Conservation (phyloP, 2,888 invertebrate species). For the Microctonus aethiopoides region DNA sequence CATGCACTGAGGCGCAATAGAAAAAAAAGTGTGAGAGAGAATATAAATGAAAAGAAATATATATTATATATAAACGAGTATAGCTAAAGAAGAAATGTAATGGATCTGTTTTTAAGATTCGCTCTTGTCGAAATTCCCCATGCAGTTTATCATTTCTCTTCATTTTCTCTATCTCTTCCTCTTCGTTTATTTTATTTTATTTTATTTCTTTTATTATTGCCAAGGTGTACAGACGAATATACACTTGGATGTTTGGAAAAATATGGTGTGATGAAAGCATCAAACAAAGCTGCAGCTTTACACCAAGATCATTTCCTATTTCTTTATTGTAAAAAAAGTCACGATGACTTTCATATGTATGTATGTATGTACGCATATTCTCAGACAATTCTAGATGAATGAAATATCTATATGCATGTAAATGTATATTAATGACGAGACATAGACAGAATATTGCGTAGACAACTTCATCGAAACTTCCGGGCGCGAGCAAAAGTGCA, state of each 20-base stretch:
- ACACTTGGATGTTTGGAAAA: too few relatives aligned
- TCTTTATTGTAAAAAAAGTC: too few relatives aligned
- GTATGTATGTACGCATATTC: neutral
- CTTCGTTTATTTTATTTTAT: conserved; percentile 38
- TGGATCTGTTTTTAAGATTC: conserved; percentile 59
- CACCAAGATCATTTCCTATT: too few relatives aligned
- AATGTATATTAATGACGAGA: neutral
- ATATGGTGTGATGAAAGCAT: too few relatives aligned
- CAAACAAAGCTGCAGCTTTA: too few relatives aligned
- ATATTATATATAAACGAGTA: conserved; percentile 9
- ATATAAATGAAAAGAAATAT: neutral
- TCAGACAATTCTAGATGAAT: neutral
- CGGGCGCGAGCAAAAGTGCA: conserved; percentile 26
- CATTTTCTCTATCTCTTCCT: neutral
- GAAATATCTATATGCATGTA: neutral
- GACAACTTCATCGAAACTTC: conserved; percentile 21
- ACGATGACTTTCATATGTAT: too few relatives aligned
- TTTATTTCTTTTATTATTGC: conserved; percentile 10
- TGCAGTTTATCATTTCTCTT: conserved; percentile 15
- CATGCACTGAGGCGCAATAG: conserved; percentile 9
- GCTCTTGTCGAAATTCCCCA: conserved; percentile 26
- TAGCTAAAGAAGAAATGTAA: conserved; percentile 57
- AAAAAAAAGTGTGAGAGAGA: conserved; percentile 12
- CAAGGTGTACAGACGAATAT: too few relatives aligned
- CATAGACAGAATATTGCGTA: neutral